Conservation (phyloP, 2,113 vertebrate species). For the Strigops habroptila region DNA sequence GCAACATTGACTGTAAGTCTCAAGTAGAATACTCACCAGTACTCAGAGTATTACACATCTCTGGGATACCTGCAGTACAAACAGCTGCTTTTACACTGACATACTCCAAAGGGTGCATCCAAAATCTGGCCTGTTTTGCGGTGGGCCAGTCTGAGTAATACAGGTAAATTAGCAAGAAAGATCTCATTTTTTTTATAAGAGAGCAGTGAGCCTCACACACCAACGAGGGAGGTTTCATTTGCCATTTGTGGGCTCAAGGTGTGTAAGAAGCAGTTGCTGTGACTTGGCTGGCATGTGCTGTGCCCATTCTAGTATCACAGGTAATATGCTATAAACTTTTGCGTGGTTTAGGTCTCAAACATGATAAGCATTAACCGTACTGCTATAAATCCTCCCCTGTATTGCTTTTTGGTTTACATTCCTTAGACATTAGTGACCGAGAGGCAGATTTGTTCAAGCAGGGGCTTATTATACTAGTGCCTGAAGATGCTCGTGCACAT, state of each 20-base stretch:
- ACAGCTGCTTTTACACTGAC: background rate
- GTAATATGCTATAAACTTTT: background rate
- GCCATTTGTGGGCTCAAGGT: background rate
- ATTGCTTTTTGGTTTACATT: background rate
- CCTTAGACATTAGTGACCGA: background rate
- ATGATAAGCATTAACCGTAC: background rate
- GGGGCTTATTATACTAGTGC: background rate
- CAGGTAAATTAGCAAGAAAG: background rate
- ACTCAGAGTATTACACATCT: background rate
- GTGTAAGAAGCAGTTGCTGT: background rate
- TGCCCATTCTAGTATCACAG: background rate
- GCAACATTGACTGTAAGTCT: background rate
- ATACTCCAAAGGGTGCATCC: background rate
- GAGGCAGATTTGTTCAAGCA: background rate
- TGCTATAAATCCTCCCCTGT: background rate
- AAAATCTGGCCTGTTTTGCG: background rate
- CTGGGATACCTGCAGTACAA: background rate
- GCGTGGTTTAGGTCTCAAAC: background rate
- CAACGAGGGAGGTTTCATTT: background rate
- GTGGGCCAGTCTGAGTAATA: background rate
- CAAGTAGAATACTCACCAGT: background rate
- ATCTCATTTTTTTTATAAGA: background rate
- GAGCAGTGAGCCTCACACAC: background rate
- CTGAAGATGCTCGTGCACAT: background rate
- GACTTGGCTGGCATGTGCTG: background rate